Base-by-base conservation (phyloP, 2,888 invertebrate species). In the Synergus itoensis region DNA sequence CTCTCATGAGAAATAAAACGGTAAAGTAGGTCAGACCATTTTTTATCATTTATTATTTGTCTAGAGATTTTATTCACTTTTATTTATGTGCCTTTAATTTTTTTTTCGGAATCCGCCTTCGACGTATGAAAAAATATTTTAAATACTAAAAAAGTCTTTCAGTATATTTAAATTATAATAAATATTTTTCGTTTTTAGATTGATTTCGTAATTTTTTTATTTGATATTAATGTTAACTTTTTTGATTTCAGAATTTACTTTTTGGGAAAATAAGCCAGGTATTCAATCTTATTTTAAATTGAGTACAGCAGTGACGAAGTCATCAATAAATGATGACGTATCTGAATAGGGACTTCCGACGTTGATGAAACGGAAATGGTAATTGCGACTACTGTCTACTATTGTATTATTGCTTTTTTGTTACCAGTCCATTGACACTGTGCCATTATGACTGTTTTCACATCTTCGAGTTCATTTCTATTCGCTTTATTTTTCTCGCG, bases 341-440 rank as follows among this genome's bases (percentile, higher is more conserved):
- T 85, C 84, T 84, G 88, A 87, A 88, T 86, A 84, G 86, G 80
- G 78, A 85, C 87, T 87, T 88, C 88, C 87, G 86, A 84, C 76
- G 82, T 77, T 79, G 80, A 82, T 81, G 79, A 86, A 87, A 63
- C 87, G 87, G 88, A 87, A 89, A 84, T 82, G 78, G 87, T 87
- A 87, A 87, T 86, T 86, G 83, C 69, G 43, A 43, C 65, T 63
- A 69, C 84, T 83, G 85, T 87, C 60, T 63, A 43, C 84, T 83
- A 86, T 87, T 87, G 86, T 86, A 73, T 69, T 79, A 78, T 73
- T 73, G 53, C 53, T 73, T 73, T 69, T 73, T 73, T 73, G 53
- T 73, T 53, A 73, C 40, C 53, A 53, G 73, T 73, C 73, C 60
- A 63, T 41, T 63, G 63, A 76, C 76, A 41, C 43, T 40, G 14